These are phyloP conservation scores for Bubo bubo DNA, from an alignment of 2,113 vertebrate species.

Conservation along the genomic window DNA sequence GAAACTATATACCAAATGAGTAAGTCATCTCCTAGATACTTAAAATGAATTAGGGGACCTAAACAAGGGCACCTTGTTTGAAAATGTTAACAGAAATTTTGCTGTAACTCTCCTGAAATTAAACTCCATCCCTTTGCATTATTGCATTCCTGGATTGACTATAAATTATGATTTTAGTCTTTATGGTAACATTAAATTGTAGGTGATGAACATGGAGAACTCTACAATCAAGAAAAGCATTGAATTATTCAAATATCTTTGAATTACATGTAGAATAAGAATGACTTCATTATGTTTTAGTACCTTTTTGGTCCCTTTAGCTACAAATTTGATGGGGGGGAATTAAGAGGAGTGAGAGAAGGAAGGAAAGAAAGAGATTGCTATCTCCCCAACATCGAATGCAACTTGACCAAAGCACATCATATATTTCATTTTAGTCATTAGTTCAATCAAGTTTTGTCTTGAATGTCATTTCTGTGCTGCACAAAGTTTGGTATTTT, in stretches of 20 bases:
- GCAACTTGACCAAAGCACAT: not conserved
- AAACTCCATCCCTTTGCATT: not conserved
- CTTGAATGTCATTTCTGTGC: constrained; percentile 41
- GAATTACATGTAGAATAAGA: constrained; percentile 34
- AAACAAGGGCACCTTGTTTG: not conserved
- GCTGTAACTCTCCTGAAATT: not conserved
- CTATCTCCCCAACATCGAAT: not conserved
- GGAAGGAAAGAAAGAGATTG: not conserved
- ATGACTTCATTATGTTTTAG: constrained; percentile 26
- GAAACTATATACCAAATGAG: not conserved
- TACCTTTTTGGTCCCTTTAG: not conserved
- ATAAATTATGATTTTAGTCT: constrained; percentile 20
- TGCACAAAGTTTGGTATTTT: constrained; percentile 35
- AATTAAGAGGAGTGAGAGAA: not conserved
- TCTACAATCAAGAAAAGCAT: constrained; percentile 19
- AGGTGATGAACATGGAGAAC: constrained; percentile 8
- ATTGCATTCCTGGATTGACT: constrained; percentile 2
- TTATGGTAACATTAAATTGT: constrained; percentile 20
- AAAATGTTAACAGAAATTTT: constrained; percentile 16
- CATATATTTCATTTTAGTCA: not conserved
- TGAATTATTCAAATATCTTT: constrained; percentile 39
- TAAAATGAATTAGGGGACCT: not conserved
- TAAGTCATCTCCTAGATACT: not conserved
- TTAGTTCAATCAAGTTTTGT: constrained; percentile 11
- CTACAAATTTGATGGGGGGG: not conserved